Percentiles rank a stretch among this genome's conserved stretches.
phyloP scores from a whole-genome alignment of 2,888 invertebrate genomes.

The Euzetes globulus region DNA sequence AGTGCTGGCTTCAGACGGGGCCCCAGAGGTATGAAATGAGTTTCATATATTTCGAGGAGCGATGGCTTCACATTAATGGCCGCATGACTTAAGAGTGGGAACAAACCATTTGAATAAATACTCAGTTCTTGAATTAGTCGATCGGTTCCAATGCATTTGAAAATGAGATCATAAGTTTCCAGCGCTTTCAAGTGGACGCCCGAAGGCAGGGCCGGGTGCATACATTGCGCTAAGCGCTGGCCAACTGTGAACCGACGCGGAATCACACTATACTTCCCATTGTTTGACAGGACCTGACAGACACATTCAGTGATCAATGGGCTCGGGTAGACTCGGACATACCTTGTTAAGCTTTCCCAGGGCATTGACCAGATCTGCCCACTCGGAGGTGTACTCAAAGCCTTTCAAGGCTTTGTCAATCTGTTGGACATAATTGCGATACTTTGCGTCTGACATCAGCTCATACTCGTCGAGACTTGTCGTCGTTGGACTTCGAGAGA shows the following conservation, averaged over 20 bases:
- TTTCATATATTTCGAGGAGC: constrained; percentile 73
- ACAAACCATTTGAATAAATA: constrained; percentile 75
- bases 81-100: constrained; percentile 78
- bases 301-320: neutral
- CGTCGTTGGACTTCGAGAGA: constrained; percentile 10
- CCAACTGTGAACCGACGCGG: constrained; percentile 78
- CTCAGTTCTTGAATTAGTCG: constrained; percentile 69
- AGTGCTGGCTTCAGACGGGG: constrained; percentile 67
- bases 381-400: constrained; percentile 89
- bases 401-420: constrained; percentile 80
- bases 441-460: constrained; percentile 52
- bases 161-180: constrained; percentile 77
- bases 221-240: constrained; percentile 83
- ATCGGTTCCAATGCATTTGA: constrained; percentile 75
- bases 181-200: constrained; percentile 85
- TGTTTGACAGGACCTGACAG: constrained; percentile 62
- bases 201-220: constrained; percentile 82
- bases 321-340: constrained; percentile 40
- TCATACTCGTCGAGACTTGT: constrained; percentile 19
- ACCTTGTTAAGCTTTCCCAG: constrained; percentile 83
- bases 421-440: constrained; percentile 65
- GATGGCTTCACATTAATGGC: constrained; percentile 81
- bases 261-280: constrained; percentile 74
- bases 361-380: constrained; percentile 86
- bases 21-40: constrained; percentile 74